Percentiles rank a stretch among this genome's conserved stretches.
These are phyloP conservation scores for Ianthella basta DNA, from an alignment of 37 sponge, comb jelly and placozoan genomes.

Conservation along the genomic window DNA sequence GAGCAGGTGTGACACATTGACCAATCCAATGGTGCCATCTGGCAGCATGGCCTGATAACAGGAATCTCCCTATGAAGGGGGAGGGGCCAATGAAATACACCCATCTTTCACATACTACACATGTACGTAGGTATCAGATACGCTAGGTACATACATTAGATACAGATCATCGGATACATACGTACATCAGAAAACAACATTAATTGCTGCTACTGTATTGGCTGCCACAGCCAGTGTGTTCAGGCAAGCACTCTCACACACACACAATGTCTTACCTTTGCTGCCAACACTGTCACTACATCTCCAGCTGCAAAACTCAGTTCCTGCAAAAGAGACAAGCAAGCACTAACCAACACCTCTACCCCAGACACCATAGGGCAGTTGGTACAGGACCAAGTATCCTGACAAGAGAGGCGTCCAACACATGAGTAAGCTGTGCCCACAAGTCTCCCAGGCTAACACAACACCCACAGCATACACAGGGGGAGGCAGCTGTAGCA, in stretches of 20 bases:
- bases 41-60: constrained; percentile 23
- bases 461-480: neutral
- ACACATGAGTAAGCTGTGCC: too few species aligned
- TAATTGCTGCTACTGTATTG: neutral
- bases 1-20: constrained; percentile 29
- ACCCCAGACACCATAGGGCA: neutral
- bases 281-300: constrained; percentile 47
- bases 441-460: too few species aligned
- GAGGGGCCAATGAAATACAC: neutral
- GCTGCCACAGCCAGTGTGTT: neutral
- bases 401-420: too few species aligned
- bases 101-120: neutral
- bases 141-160: neutral
- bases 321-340: constrained; percentile 43
- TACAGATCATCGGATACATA: too few species aligned
- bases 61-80: neutral
- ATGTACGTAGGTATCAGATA: neutral
- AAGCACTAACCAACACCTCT: neutral
- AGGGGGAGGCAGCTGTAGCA: neutral
- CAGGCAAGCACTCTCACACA: neutral
- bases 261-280: neutral
- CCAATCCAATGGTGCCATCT: constrained; percentile 57
- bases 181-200: neutral
- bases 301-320: constrained; percentile 70
- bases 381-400: neutral